Base-by-base conservation (phyloP, 30 jellyfish, hydroid and myxozoan species). In the Cassiopea xamachana region DNA sequence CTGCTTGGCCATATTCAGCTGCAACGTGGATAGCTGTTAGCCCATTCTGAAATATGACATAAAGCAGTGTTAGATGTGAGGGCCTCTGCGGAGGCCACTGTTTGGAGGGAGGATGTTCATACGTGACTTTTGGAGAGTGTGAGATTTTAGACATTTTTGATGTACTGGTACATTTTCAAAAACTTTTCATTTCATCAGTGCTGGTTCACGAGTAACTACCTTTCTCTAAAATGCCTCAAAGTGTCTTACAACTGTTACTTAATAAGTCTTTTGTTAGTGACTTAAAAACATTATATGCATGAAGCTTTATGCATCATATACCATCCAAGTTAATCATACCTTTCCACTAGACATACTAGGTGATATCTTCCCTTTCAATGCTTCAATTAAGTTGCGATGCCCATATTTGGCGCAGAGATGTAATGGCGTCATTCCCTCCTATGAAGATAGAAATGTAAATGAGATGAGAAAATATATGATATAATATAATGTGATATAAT, bases 351-450 rank as follows among this genome's bases (percentile, higher is more conserved):
- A 61, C 87, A 91, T 77, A 46, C 86, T 58, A 43, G 92, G 92
- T 19, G 96, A 94, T 5, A 92, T 94, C 84, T 89, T 96, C 79
- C 96, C 97, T 84, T 92, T 96, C 58, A 96, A 87, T 46, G 92
- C 76, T 46, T 96, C 99, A 85, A 96, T 87, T 51, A 89, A 58
- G 59, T 74, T 85, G 46, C 97, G 79, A n/a, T 92, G 97, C 19
- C 99, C 99, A 88, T 3, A 92, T 72, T 92, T 87, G 7, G 99
- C 99, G 64, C 98, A 97, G 3, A 96, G 91, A 81, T 96, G 99
- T 45, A 96, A 77, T 8, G 99, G 97, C 14, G 99, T 91, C 96
- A 91, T 87, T 15, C 99, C 99, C 16, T 96, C 98, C 97, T 91
- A 80, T 15, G 61, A 73, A 17, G 48, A 18, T 46, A 75, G 46